Percentiles rank a stretch among this genome's conserved stretches.
phyloP scores from a whole-genome alignment of 2,888 invertebrate genomes.

The Melinopterus prodromus region DNA sequence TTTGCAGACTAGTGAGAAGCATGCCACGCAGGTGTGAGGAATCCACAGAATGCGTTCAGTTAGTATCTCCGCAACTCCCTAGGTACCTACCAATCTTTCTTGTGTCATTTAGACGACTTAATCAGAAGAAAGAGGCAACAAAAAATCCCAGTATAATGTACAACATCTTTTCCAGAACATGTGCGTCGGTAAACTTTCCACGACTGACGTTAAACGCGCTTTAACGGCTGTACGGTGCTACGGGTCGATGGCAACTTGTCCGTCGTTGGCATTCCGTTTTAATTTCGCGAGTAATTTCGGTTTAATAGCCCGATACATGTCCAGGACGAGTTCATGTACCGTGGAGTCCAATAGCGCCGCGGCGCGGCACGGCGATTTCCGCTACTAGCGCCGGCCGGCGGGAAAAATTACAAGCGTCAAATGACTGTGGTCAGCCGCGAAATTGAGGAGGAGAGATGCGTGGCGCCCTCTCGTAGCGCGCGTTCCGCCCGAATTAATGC shows the following conservation, averaged over 20 bases:
- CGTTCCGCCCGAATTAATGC: neutral
- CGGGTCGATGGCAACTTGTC: neutral
- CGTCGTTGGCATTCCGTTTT: neutral
- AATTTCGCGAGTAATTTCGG: neutral
- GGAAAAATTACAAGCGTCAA: conserved; percentile 4
- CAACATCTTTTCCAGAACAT: neutral
- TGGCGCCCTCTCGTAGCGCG: neutral
- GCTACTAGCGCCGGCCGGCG: neutral
- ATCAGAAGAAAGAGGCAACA: neutral
- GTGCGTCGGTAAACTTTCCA: neutral
- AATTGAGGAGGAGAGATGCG: neutral
- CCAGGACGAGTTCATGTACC: neutral
- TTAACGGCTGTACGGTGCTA: neutral
- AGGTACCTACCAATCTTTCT: no score
- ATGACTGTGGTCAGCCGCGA: conserved; percentile 4
- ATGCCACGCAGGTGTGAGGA: no score
- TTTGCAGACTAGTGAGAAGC: no score
- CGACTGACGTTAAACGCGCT: neutral
- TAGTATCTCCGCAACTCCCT: no score
- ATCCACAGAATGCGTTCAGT: no score
- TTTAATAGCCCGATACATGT: neutral
- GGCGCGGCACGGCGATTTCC: neutral
- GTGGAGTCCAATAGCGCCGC: neutral
- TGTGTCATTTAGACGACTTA: no score
- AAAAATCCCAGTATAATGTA: neutral